Evolutionary conservation across 2,113 vertebrate species (phyloP).

Genomic region (Campylorhamphus procurvoides): DNA sequence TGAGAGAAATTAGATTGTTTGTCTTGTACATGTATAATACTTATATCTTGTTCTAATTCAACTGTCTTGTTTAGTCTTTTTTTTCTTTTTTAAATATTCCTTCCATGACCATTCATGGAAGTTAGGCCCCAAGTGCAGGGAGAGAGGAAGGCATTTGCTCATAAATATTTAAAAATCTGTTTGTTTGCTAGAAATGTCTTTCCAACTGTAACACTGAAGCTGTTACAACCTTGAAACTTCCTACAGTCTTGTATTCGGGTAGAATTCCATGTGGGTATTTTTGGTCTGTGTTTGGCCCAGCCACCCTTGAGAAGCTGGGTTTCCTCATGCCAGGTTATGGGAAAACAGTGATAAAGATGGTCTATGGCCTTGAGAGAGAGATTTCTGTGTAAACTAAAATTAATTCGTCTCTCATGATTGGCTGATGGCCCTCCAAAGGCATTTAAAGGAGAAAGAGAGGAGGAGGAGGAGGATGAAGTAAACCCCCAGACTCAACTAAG

Average conservation of each 20-base stretch:
- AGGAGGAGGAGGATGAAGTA: no score
- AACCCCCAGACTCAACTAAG: no score
- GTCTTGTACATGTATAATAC: not conserved
- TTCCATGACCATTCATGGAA: not conserved
- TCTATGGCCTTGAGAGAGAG: no score
- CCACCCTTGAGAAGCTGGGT: no score
- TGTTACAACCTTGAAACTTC: not conserved
- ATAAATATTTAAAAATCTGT: constrained; percentile 14
- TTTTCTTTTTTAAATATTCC: not conserved
- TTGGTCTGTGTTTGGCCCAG: no score
- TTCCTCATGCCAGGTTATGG: no score
- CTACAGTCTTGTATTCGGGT: not conserved
- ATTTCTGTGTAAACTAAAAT: no score
- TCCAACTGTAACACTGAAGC: not conserved
- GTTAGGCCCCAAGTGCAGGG: not conserved
- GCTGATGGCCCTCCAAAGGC: no score
- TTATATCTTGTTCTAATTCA: not conserved
- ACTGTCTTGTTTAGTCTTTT: not conserved
- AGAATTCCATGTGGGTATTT: no score
- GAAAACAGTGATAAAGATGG: no score
- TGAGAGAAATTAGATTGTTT: not conserved
- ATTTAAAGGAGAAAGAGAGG: no score
- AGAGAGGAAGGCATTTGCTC: not conserved
- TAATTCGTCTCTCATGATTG: no score
- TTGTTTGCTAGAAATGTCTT: constrained; percentile 6